Base-by-base conservation (phyloP, 2,888 invertebrate genomes). In the Blastobasis adustella region DNA sequence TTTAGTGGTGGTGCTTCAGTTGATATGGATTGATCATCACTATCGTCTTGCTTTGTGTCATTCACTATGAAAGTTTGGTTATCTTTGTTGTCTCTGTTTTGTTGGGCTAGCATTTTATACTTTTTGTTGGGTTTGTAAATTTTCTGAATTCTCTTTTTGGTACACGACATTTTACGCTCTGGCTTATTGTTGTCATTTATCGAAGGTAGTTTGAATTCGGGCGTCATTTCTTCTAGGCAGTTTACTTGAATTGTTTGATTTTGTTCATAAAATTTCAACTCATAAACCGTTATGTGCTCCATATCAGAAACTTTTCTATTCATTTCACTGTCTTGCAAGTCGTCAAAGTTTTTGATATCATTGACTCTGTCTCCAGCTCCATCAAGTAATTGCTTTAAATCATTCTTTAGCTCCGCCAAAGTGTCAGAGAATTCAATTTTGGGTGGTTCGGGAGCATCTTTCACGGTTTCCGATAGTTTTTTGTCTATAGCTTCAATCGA, bases 241-340 rank as follows among this genome's bases (percentile, higher is more conserved):
- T 44, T 44, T 43, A 51, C 50, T 39, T 51, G 45, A 52, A 65
- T 60, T 8, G 54, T 23, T 36, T 51, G 43, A 43, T 47, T 62
- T 54, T 66, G 62, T 51, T 79, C 76, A 55, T 69, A 71, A 54
- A 74, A 71, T 59, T 81, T 77, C 42, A 80, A 57, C 61, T 78
- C 75, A 62, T 85, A 87, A 47, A 85, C 73, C 45, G 82, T 81
- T 47, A 86, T 82, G 57, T 86, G 84, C 65, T 84, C 85, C 82
- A 87, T 73, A 54, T 82, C 79, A 55, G 72, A 69, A 9, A 81
- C 71, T 46, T 75, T 73, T 60, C 61, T 75, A 52, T 63, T 66
- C 6, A 52, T 49, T 50, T 62, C 59, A 45, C 63, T 57, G 54
- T 58, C 60, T 40, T 49, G 47, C 51, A 66, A 58, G 42, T 65